Percentiles rank a stretch among this genome's conserved stretches.
Conservation (phyloP, 23 tunicate genomes). For the Trididemnum miniatum region DNA sequence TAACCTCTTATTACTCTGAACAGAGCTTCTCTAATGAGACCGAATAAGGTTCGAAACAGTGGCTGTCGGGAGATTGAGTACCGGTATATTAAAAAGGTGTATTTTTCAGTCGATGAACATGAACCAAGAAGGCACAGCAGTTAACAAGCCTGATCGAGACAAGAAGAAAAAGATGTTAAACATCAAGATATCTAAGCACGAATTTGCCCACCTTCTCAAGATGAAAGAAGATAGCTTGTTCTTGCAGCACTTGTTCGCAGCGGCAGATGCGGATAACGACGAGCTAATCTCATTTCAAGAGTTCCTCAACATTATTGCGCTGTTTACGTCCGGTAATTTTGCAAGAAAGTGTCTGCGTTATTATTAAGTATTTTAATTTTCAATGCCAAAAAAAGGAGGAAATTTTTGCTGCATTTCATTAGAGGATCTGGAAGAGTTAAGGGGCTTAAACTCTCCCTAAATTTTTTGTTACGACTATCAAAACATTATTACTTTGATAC, state of each 20-base stretch:
- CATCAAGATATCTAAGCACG: constrained; percentile 23
- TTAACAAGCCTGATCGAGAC: background rate
- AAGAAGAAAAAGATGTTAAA: background rate
- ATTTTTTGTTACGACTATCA: no score
- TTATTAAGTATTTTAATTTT: no score
- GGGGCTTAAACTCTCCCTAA: no score
- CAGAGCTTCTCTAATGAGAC: no score
- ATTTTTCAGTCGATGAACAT: background rate
- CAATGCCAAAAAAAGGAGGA: no score
- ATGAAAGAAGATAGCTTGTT: constrained; percentile 37
- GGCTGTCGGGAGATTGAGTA: no score
- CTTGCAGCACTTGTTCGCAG: constrained; percentile 29
- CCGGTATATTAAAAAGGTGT: no score
- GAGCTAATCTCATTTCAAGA: constrained; percentile 37
- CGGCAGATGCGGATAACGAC: constrained; percentile 29
- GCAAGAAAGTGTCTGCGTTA: background rate
- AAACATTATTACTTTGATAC: no score
- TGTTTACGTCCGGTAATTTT: constrained; percentile 33
- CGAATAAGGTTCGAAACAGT: no score
- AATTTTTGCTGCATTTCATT: no score
- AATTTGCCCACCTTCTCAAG: constrained; percentile 42
- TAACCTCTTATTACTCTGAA: no score
- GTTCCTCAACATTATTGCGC: constrained; percentile 41
- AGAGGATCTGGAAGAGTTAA: no score
- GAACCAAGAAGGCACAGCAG: background rate